Base-by-base conservation (phyloP, 2,797 vertebrate species). In the Astyanax mexicanus region DNA sequence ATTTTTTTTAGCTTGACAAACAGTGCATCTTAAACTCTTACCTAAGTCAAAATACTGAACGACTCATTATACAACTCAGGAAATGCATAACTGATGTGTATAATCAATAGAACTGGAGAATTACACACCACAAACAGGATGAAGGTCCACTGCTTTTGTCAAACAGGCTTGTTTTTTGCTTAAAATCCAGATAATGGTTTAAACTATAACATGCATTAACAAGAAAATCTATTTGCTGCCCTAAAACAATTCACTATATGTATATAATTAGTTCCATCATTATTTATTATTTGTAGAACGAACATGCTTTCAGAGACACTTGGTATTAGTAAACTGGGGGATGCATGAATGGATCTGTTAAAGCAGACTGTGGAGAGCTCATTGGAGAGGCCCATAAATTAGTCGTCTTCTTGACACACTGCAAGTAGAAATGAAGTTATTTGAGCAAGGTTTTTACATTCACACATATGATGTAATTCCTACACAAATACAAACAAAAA, bases 341-440 rank as follows among this genome's bases (percentile, higher is more conserved):
- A 40, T 1, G 3, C 11, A 0, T 3, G 15, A 21, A 17, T 10
- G 1, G 3, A 66, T 32, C n/a, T 13, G 17, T 17, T 58, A 38
- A 40, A 32, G 3, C 15, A 5, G 0, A 55, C 47, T 7, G 11
- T 19, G 44, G 9, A 23, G 21, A 9, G 29, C 4, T 55, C 6
- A 6, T 73, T 77, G 75, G 8, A 47, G 21, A 23, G 76, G 58
- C 1, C 67, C 58, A 23, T 86, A 87, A 9, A 75, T 80, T 29
- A 86, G 84, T 47, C 78, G 76, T 65, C 85, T 82, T 49, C 81
- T 74, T 17, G 84, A 86, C 10, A 79, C 4, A 69, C 82, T 86
- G 71, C 0, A 61, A 73, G 15, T 64, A 58, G 35, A 64, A 17
- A 73, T 4, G 8, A 11, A 57, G 10, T 2, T 19, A 27, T 15